Percentiles rank a stretch among this genome's conserved stretches.
phyloP scores from a whole-genome alignment of 30 jellyfish, hydroid and myxozoan genomes.

The Catostylus mosaicus region DNA sequence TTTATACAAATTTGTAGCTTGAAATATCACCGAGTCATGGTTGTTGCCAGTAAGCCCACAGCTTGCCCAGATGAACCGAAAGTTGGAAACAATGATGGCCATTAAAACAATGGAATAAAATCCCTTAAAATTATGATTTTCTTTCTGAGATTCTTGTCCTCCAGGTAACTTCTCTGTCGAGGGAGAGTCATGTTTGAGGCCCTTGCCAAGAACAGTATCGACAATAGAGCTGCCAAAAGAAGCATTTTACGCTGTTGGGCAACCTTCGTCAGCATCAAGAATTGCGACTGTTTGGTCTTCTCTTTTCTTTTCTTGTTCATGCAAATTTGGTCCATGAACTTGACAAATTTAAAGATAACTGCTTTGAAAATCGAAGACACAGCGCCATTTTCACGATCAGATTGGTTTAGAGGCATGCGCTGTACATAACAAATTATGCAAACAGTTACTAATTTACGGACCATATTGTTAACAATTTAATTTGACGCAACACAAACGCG shows the following conservation, averaged over 20 bases:
- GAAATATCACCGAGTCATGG: constrained; percentile 47
- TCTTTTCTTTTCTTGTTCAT: constrained; percentile 14
- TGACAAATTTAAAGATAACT: not conserved
- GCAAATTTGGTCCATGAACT: constrained; percentile 3
- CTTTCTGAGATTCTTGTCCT: constrained; percentile 31
- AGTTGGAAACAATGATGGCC: constrained; percentile 51
- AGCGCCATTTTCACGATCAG: not conserved
- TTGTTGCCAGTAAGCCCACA: constrained; percentile 58
- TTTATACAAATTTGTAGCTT: constrained; percentile 10
- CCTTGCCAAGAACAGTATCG: constrained; percentile 32
- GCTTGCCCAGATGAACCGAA: constrained; percentile 56
- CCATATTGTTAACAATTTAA: constrained; percentile 25
- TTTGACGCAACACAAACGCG: constrained; percentile 20
- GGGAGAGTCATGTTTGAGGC: constrained; percentile 21
- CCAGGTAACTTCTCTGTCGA: constrained; percentile 61
- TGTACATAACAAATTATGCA: constrained; percentile 8
- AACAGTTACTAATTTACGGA: constrained; percentile 19
- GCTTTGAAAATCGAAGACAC: too few relatives aligned
- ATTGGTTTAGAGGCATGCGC: constrained; percentile 26
- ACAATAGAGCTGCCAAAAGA: constrained; percentile 42
- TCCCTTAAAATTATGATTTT: constrained; percentile 29
- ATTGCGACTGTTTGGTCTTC: constrained; percentile 31
- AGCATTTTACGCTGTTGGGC: constrained; percentile 44
- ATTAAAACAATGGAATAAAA: constrained; percentile 39
- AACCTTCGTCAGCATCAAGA: constrained; percentile 49